Evolutionary conservation across 2,797 vertebrate species (phyloP).

Genomic region (Ispidina picta): DNA sequence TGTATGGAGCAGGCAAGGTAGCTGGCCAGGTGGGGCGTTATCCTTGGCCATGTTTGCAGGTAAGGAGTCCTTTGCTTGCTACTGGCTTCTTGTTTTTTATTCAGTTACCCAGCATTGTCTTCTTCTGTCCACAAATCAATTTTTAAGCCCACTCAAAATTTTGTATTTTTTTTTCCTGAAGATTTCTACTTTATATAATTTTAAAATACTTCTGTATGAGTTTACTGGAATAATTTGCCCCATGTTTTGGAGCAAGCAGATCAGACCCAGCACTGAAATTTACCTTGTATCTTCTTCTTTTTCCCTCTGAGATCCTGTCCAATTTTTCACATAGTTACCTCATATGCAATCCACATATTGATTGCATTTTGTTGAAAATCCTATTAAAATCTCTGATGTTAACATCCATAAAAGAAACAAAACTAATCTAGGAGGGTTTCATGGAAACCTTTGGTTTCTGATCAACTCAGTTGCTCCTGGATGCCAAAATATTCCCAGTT

Average conservation of each 20-base stretch:
- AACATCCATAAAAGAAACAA: neutral
- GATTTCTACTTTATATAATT: neutral
- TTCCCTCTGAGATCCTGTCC: neutral
- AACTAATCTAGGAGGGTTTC: neutral
- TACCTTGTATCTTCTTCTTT: neutral
- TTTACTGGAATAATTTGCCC: neutral
- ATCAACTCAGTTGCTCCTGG: neutral
- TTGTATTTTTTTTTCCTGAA: fast-evolving
- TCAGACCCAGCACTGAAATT: neutral
- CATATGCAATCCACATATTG: neutral
- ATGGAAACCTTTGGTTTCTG: neutral
- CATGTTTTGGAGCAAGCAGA: neutral
- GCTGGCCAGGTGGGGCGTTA: neutral
- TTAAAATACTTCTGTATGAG: neutral
- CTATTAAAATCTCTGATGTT: neutral
- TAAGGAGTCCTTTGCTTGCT: neutral
- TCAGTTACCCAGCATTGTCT: neutral
- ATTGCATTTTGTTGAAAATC: neutral
- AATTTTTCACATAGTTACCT: neutral
- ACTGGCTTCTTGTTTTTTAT: neutral
- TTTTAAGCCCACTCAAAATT: neutral
- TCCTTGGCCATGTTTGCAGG: neutral
- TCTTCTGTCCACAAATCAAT: neutral
- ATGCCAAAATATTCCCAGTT: neutral
- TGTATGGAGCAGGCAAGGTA: neutral